Percentiles rank a stretch among this genome's conserved stretches.
phyloP scores from a whole-genome alignment of 2,797 vertebrate genomes.

The Heliangelus exortis region DNA sequence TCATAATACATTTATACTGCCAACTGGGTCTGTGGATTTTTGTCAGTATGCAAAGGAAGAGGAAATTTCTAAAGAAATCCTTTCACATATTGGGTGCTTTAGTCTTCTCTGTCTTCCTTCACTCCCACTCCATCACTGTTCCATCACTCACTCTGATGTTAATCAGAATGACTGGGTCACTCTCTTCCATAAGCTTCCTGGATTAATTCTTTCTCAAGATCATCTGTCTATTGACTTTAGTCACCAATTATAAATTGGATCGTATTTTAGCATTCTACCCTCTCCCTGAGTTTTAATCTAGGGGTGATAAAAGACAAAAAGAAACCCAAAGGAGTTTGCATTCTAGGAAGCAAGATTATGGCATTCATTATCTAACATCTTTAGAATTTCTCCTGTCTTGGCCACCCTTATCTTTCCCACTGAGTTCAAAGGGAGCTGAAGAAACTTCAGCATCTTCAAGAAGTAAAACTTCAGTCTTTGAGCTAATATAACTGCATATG shows the following conservation, averaged over 20 bases:
- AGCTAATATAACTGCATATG: background rate
- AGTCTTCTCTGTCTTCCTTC: background rate
- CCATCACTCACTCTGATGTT: conserved; percentile 8
- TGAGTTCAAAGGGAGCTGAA: conserved; percentile 10
- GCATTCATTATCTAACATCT: background rate
- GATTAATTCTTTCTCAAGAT: conserved; percentile 53
- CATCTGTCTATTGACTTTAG: conserved; percentile 41
- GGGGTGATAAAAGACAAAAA: conserved; percentile 28
- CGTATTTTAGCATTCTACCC: conserved; percentile 52
- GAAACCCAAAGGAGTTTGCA: conserved; percentile 15
- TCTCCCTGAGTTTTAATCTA: conserved; percentile 24
- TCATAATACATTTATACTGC: background rate
- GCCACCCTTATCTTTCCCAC: background rate
- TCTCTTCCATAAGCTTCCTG: background rate
- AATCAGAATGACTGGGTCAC: conserved; percentile 47
- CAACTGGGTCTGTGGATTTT: background rate
- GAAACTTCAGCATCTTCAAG: conserved; percentile 2
- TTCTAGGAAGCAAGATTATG: conserved; percentile 26
- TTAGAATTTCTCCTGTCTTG: background rate
- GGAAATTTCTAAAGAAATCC: background rate
- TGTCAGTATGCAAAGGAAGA: background rate
- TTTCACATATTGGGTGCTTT: background rate
- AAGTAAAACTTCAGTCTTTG: background rate
- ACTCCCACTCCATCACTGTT: background rate
- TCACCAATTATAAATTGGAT: conserved; percentile 55